These are phyloP conservation scores for Octomys mimax DNA, from an alignment of 2,797 vertebrate species.

Conservation along the genomic window DNA sequence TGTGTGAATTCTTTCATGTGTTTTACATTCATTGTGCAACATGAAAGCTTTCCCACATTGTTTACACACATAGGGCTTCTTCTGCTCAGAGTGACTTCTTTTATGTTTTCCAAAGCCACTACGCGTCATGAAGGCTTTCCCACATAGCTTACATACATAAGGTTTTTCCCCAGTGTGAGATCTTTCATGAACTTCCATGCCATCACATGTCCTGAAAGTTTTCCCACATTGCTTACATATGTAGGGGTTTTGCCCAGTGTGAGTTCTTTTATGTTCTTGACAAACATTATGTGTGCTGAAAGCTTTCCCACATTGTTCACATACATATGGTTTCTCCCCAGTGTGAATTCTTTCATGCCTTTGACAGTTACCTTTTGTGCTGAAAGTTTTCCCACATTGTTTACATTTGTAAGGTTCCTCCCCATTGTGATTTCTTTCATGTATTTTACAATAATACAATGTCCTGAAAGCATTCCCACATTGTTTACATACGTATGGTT, in stretches of 20 bases:
- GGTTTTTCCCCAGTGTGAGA: neutral
- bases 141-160: neutral
- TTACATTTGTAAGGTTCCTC: neutral
- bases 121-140: neutral
- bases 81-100: too few species aligned
- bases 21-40: neutral
- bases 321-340: neutral
- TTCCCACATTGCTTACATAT: neutral
- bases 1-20: neutral
- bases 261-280: neutral
- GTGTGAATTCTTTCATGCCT: neutral
- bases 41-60: too few species aligned
- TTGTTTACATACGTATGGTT: too few species aligned
- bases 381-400: neutral
- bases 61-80: too few species aligned
- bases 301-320: neutral
- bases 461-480: too few species aligned
- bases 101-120: neutral
- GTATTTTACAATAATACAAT: too few species aligned
- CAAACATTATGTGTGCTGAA: neutral
- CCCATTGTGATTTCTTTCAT: too few species aligned
- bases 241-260: neutral
- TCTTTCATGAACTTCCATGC: neutral
- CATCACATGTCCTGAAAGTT: neutral
- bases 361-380: neutral